Percentiles rank a stretch among this genome's conserved stretches.
These are phyloP conservation scores for Arvicanthis niloticus DNA, from an alignment of 2,113 vertebrate genomes.

Conservation along the genomic window DNA sequence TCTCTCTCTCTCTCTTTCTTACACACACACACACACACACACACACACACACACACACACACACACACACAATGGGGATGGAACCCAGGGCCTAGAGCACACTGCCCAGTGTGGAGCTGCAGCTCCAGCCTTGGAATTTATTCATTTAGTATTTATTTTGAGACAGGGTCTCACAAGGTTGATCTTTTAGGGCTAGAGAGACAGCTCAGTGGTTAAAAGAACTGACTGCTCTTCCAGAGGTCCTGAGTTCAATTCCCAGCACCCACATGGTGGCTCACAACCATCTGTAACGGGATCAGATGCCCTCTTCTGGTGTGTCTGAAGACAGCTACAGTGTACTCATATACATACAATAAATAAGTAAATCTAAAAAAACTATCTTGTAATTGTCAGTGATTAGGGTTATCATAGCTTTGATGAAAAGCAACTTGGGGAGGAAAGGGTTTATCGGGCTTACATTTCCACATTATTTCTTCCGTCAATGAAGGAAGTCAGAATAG, in stretches of 20 bases:
- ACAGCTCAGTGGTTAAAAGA: neutral
- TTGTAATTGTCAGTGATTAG: neutral
- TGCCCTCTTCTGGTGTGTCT: neutral
- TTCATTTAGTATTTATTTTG: neutral
- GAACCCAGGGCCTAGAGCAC: neutral
- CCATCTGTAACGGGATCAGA: neutral
- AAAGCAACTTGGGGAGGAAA: neutral
- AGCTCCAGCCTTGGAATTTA: neutral
- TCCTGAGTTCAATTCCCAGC: neutral
- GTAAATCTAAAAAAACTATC: neutral
- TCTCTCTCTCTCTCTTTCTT: too few species aligned
- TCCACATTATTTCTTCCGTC: neutral
- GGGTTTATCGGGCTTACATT: neutral
- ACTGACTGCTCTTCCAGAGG: neutral
- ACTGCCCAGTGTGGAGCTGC: neutral
- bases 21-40: too few species aligned
- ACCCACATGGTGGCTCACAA: neutral
- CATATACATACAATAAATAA: neutral
- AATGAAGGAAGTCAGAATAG: neutral
- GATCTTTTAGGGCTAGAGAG: neutral
- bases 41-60: too few species aligned
- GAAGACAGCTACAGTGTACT: too few species aligned
- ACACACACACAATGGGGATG: neutral
- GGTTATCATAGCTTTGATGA: neutral
- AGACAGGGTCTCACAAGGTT: neutral